Percentiles rank a stretch among this genome's conserved stretches.
These are phyloP conservation scores for Amblyopsis rosae DNA, from an alignment of 2,113 vertebrate genomes.

Conservation along the genomic window DNA sequence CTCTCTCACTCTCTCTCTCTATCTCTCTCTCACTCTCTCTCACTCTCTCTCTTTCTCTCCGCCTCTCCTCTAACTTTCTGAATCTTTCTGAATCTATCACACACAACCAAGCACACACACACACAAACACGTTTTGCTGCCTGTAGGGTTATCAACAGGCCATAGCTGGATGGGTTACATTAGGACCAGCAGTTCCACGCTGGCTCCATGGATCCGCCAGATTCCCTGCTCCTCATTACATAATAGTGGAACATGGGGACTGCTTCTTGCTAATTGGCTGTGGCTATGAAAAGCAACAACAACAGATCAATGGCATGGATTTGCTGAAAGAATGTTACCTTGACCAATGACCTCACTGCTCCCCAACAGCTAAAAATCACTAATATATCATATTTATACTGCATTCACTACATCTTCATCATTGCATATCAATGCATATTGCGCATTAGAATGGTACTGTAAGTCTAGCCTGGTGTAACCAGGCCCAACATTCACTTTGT, in stretches of 20 bases:
- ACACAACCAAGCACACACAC: conserved; percentile 16
- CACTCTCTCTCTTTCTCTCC: too few relatives aligned
- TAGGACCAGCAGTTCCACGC: neutral
- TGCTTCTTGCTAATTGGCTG: too few relatives aligned
- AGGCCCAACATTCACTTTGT: too few relatives aligned
- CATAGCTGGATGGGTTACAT: conserved; percentile 4
- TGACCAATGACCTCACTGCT: conserved; percentile 42
- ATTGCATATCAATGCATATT: too few relatives aligned
- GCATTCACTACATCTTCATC: too few relatives aligned
- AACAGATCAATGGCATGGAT: conserved; percentile 49
- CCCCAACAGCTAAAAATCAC: conserved; percentile 15
- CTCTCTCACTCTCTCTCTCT: too few relatives aligned
- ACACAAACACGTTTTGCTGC: neutral
- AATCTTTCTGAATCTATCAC: too few relatives aligned
- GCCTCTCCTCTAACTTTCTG: too few relatives aligned
- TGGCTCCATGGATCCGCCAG: neutral
- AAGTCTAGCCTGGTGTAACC: too few relatives aligned
- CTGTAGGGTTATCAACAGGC: conserved; percentile 2
- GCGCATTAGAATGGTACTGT: too few relatives aligned
- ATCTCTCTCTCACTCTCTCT: too few relatives aligned
- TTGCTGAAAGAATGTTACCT: conserved; percentile 25
- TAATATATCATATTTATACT: too few relatives aligned
- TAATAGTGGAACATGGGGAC: neutral
- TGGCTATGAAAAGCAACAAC: neutral
- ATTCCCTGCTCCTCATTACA: conserved; percentile 17